A percentile compares a stretch with the other conserved stretches of the same genome.
Conservation (phyloP, 2,797 vertebrate species). For the Pelochelys cantorii region DNA sequence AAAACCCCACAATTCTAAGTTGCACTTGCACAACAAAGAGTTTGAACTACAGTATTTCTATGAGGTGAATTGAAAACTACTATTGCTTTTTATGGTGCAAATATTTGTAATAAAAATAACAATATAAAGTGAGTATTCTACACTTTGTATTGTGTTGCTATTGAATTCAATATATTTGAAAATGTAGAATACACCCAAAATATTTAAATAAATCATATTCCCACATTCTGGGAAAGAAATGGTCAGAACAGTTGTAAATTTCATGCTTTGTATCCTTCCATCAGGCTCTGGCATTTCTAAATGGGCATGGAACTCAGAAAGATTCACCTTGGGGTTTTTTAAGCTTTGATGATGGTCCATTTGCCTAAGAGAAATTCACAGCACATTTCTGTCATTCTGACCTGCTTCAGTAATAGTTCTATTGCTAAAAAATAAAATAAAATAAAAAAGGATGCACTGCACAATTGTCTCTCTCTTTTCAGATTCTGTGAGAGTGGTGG, state of each 20-base stretch:
- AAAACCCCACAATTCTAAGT: no score
- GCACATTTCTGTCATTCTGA: slow-evolving; percentile 18
- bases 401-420: slow-evolving; percentile 21
- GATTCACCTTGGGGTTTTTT: background rate
- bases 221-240: background rate
- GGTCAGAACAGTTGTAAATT: slow-evolving; percentile 28
- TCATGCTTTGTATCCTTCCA: slow-evolving; percentile 32
- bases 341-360: slow-evolving; percentile 9
- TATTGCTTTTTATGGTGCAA: no score
- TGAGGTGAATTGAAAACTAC: no score
- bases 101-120: no score
- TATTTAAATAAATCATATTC: no score
- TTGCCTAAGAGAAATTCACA: slow-evolving; percentile 36
- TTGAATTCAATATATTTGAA: no score
- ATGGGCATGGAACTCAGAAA: slow-evolving; percentile 5
- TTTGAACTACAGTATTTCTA: no score
- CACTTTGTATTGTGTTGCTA: no score
- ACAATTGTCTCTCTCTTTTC: background rate
- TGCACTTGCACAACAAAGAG: no score
- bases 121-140: no score
- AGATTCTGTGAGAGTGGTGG: background rate
- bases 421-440: background rate
- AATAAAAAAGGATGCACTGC: background rate
- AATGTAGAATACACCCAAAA: no score
- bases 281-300: slow-evolving; percentile 39